These are phyloP conservation scores for Urechis unicinctus DNA, from an alignment of 2,888 invertebrate species.

Conservation along the genomic window DNA sequence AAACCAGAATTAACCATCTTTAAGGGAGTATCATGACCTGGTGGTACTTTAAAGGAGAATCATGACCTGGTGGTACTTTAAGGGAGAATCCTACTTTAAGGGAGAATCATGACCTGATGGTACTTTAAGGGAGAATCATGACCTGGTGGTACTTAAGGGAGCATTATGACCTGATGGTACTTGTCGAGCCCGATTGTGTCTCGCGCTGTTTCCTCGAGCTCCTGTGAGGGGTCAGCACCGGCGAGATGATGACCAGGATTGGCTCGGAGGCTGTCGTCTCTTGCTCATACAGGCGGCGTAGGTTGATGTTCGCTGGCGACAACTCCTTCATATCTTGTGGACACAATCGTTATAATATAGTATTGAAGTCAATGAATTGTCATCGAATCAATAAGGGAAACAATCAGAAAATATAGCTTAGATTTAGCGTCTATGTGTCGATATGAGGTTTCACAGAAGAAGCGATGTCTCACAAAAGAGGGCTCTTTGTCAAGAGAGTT, in stretches of 20 bases:
- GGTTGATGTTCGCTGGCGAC: constrained; percentile 58
- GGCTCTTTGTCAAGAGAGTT: too few species aligned
- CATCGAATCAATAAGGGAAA: too few species aligned
- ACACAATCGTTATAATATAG: neutral
- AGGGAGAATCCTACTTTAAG: too few species aligned
- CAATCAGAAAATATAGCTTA: too few species aligned
- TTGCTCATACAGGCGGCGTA: constrained; percentile 56
- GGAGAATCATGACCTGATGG: neutral
- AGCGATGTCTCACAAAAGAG: too few species aligned
- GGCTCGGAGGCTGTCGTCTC: constrained; percentile 63
- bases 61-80: too few species aligned
- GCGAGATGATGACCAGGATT: constrained; percentile 78
- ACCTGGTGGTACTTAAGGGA: neutral
- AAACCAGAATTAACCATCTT: too few species aligned
- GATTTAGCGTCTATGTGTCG: too few species aligned
- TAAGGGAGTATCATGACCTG: neutral
- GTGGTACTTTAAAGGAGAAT: too few species aligned
- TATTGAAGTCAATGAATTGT: too few species aligned
- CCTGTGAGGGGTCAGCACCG: constrained; percentile 84
- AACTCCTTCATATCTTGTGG: constrained; percentile 55
- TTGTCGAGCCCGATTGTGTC: constrained; percentile 53
- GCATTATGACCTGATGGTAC: constrained; percentile 60
- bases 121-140: neutral
- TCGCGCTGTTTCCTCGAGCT: constrained; percentile 65
- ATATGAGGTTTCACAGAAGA: too few species aligned